Conservation (phyloP, 1,140 invertebrate species). For the Trichonephila clavipes region DNA sequence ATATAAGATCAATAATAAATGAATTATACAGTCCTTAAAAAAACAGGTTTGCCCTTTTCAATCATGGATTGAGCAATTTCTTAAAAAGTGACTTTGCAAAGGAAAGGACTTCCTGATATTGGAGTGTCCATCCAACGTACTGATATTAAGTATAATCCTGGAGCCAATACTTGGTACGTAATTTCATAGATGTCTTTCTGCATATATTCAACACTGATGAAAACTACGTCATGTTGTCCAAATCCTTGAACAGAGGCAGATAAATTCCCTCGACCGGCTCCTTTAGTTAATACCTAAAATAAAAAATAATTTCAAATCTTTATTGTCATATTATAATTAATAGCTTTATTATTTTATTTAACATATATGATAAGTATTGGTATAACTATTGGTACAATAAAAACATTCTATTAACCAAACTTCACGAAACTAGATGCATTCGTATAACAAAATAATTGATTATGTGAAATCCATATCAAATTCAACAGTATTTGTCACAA, state of each 20-base stretch:
- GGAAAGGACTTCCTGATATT: conserved; percentile 79
- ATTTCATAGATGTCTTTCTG: conserved; percentile 80
- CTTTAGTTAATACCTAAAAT: conserved; percentile 78
- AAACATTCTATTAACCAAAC: no score
- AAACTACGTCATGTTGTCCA: conserved; percentile 78
- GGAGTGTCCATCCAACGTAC: conserved; percentile 80
- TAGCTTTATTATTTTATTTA: no score
- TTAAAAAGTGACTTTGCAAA: conserved; percentile 78
- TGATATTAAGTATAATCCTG: conserved; percentile 80
- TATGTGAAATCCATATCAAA: no score
- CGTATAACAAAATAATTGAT: no score
- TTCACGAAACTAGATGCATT: no score
- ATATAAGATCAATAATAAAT: no score
- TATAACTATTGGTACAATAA: no score
- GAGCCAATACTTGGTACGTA: conserved; percentile 79
- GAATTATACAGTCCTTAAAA: no score
- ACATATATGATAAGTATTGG: no score
- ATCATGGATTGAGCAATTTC: not conserved
- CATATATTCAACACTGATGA: conserved; percentile 79
- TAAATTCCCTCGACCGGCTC: conserved; percentile 78
- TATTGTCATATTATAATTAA: no score
- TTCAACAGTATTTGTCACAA: no score
- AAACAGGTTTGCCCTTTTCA: no score
- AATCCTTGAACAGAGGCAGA: conserved; percentile 79
- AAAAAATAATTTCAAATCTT: not conserved